Base-by-base conservation (phyloP, 92 coral and sea anemone genomes). In the Porites evermanni region DNA sequence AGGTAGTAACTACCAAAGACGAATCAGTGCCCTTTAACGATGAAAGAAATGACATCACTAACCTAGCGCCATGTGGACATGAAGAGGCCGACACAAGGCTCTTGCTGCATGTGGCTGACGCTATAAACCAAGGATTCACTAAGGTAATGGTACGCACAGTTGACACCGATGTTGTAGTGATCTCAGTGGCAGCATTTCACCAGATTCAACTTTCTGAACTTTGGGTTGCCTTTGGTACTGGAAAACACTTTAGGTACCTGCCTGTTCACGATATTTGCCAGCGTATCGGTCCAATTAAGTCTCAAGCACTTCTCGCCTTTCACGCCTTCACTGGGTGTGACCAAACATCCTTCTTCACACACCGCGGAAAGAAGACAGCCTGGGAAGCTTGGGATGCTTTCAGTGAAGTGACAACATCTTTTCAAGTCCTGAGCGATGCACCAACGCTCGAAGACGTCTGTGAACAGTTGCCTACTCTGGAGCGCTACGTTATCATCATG, bases 251-350 rank as follows among this genome's bases (percentile, higher is more conserved):
- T 6, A 76, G 79, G 53, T 90, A 90, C 58, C 4, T 93, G 11
- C 88, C 90, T 75, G 88, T 56, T 7, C 92, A 93, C 24, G 71
- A 19, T 69, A 88, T 91, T 24, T 75, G 90, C 51, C 32, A 52
- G 52, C 12, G 64, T 19, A 52, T 93, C 17, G 86, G 92, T 8
- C 63, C 74, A 24, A 51, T 84, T 53, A 87, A 80, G 61, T 87
- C 94, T 23, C 78, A 67, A 71, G 96, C 92, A 24, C 60, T 87
- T 2, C 93, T 84, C 64, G 88, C 75, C 12, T 89, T 92, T 61
- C 95, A 92, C 73, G 84, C 91, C 64, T 91, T 91, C 64, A 86
- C 94, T 67, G 94, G 94, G 14, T 88, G 87, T 71, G 96, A 88
- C 52, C 92, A 88, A 79, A 91, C 91, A 19, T 88, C 93, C 23